Base-by-base conservation (phyloP, 2,888 invertebrate species). In the Eudasyphora cyanicolor region DNA sequence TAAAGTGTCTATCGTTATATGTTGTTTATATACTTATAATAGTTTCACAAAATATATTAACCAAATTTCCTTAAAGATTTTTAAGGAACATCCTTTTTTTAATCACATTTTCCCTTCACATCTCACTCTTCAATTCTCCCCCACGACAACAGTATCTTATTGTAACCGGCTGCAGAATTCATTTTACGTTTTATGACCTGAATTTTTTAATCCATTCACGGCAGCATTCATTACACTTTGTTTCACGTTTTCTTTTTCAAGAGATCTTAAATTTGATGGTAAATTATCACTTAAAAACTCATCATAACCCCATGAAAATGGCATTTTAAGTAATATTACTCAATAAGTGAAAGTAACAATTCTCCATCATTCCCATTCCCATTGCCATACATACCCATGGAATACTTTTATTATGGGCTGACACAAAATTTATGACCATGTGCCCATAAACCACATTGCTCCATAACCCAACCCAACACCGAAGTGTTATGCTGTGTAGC, bases 311-410 rank as follows among this genome's bases (percentile, higher is more conserved):
- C 49, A 62, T 70, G 60, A 38, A 81, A 76, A 74, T 69, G 57
- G 27, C 60, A 77, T 73, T 74, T 76, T 69, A 81, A 81, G 76
- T 73, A 73, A 81, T 81, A 73, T 60, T 38, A 67, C 73, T 76
- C 69, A 73, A 67, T 69, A 76, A 67, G 38, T 57, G 27, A 51
- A 35, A 35, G 38, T 24, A 42, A 21, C 19, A 38, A 64, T 64
- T 35, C 29, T 8, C 14, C 19, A 24, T 12, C 27, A 0, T n/a
- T 10, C 5, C 29, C 42, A 27, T 21, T 8, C 45, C 21, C 70
- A n/a, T n/a, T n/a, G n/a, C n/a, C n/a, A 62, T 76, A 62, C 76
- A 76, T n/a, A n/a, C n/a, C n/a, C n/a, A 76, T 29, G n/a, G 42
- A 29, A 60, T 42, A 29, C 77, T 32, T 49, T 62, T 70, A 77